phyloP scores from a whole-genome alignment of 2,888 invertebrate species.

The Drosophila formosana region DNA sequence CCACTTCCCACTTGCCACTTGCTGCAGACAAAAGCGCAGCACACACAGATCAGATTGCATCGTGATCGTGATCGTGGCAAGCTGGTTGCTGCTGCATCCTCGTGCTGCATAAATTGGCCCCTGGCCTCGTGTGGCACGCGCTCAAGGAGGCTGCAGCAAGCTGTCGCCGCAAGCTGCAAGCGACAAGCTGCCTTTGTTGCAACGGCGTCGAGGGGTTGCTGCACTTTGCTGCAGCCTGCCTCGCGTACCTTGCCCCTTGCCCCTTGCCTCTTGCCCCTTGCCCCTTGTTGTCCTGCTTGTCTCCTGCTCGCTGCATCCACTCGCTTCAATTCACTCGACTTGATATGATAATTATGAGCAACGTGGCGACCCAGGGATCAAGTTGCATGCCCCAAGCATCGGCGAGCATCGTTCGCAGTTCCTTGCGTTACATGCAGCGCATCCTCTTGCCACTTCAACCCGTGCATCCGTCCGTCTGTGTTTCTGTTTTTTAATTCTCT shows the following conservation, averaged over 20 bases:
- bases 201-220: constrained; percentile 23
- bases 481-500: too few species aligned
- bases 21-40: constrained; percentile 21
- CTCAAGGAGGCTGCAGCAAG: constrained; percentile 26
- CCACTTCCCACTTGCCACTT: constrained; percentile 17
- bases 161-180: constrained; percentile 11
- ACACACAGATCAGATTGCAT: constrained; percentile 66
- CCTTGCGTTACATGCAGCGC: constrained; percentile 15
- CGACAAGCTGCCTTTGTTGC: constrained; percentile 1
- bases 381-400: constrained; percentile 45
- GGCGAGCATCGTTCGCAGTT: constrained; percentile 16
- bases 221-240: constrained; percentile 18
- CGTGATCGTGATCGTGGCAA: background rate
- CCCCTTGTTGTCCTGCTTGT: too few species aligned
- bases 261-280: background rate
- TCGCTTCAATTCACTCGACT: constrained; percentile 17
- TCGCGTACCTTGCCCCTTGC: constrained; percentile 1
- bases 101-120: constrained; percentile 54
- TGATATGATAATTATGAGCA: constrained; percentile 72
- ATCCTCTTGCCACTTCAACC: constrained; percentile 1
- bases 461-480: background rate
- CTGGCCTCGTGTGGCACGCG: constrained; percentile 28
- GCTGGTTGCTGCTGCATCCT: background rate
- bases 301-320: background rate
- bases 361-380: constrained; percentile 53